Conservation (phyloP, 2,113 vertebrate genomes). For the Herpetotheres cachinnans region DNA sequence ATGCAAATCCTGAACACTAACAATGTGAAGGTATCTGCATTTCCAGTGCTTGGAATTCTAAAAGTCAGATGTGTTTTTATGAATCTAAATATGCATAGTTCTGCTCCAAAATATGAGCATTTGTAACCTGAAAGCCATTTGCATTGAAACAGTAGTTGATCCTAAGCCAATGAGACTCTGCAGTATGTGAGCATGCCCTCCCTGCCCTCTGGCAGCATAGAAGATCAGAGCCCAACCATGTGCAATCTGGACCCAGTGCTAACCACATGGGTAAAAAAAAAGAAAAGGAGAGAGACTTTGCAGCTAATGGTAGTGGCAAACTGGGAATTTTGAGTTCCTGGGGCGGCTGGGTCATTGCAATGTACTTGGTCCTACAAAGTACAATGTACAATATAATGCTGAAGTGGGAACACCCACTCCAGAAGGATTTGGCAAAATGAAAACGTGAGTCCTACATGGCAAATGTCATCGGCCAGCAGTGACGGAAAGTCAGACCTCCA, state of each 20-base stretch:
- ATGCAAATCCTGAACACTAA: neutral
- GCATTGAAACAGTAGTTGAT: neutral
- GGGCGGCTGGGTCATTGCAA: neutral
- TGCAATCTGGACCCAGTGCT: neutral
- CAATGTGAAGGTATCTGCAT: neutral
- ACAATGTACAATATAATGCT: too few species aligned
- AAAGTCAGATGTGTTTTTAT: neutral
- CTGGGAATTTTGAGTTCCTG: neutral
- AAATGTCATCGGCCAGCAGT: neutral
- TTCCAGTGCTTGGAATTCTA: neutral
- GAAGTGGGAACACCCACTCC: neutral
- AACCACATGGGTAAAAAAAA: neutral
- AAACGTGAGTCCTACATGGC: neutral
- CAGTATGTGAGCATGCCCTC: neutral
- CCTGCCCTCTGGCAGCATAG: neutral
- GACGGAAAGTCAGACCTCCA: neutral
- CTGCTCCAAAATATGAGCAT: neutral
- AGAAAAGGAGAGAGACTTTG: neutral
- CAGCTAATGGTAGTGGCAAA: neutral
- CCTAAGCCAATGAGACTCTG: neutral
- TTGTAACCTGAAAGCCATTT: neutral
- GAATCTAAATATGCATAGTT: neutral
- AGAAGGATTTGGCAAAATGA: neutral
- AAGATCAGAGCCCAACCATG: neutral
- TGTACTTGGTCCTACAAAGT: neutral